These are phyloP conservation scores for Ophion obscuratus DNA, from an alignment of 2,888 invertebrate species.

Conservation along the genomic window DNA sequence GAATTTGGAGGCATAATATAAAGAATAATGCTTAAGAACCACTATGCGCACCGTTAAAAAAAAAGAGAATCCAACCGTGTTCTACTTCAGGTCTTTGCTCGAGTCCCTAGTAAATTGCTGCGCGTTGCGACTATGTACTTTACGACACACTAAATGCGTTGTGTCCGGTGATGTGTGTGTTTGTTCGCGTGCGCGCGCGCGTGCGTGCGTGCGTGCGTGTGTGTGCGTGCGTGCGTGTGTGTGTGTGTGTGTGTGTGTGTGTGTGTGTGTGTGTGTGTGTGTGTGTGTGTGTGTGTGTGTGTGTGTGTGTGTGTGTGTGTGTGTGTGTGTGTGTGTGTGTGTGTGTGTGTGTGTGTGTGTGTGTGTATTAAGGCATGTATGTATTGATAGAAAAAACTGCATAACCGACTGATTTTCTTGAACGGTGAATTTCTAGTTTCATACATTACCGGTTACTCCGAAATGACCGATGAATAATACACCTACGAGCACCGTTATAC, in stretches of 20 bases:
- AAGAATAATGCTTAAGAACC: conserved; percentile 36
- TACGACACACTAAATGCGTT: conserved; percentile 62
- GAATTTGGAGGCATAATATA: conserved; percentile 16
- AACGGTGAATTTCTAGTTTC: conserved; percentile 25
- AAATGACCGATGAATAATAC: not conserved
- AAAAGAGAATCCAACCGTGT: conserved; percentile 65
- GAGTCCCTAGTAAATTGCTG: conserved; percentile 64
- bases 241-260: not conserved
- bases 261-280: not conserved
- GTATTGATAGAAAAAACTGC: conserved; percentile 16
- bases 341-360: not conserved
- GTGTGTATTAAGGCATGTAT: not conserved
- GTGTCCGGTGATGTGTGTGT: conserved; percentile 30
- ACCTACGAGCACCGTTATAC: not conserved
- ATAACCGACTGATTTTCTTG: conserved; percentile 22
- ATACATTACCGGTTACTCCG: conserved; percentile 2
- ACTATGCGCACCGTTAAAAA: conserved; percentile 5
- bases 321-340: not conserved
- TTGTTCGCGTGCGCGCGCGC: not conserved
- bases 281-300: not conserved
- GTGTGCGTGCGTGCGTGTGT: not conserved
- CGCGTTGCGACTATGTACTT: conserved; percentile 46
- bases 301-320: not conserved
- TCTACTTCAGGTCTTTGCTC: conserved; percentile 65
- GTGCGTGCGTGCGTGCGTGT: no score